phyloP scores from a whole-genome alignment of 2,888 invertebrate species.

The Dilophus febrilis region DNA sequence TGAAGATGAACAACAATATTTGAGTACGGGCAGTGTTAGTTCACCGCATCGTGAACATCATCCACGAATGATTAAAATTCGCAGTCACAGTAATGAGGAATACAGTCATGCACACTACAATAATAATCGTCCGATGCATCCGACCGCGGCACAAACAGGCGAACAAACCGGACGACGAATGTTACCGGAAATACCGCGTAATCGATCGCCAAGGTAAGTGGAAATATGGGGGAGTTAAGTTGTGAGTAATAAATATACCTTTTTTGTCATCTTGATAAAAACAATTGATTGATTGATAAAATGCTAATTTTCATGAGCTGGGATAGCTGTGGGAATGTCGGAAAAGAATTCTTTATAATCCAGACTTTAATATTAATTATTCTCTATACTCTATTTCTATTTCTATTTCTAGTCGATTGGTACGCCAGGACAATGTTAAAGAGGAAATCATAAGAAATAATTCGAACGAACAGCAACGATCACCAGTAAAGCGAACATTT shows the following conservation, averaged over 20 bases:
- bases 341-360: too few relatives aligned
- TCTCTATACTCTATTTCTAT: neutral
- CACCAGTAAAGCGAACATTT: slow-evolving; percentile 19
- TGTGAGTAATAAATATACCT: too few relatives aligned
- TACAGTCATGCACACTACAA: slow-evolving; percentile 21
- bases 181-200: slow-evolving; percentile 24
- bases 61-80: slow-evolving; percentile 28
- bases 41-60: slow-evolving; percentile 16
- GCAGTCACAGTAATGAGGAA: slow-evolving; percentile 29
- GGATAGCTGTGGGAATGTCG: too few relatives aligned
- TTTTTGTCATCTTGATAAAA: too few relatives aligned
- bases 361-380: too few relatives aligned
- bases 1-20: slow-evolving; percentile 25
- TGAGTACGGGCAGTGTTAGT: slow-evolving; percentile 16
- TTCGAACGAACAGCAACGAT: slow-evolving; percentile 7
- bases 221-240: too few relatives aligned
- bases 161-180: slow-evolving; percentile 19
- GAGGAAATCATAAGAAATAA: slow-evolving; percentile 15
- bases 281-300: too few relatives aligned
- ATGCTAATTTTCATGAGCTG: too few relatives aligned
- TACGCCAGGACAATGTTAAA: slow-evolving; percentile 27
- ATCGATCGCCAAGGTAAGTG: slow-evolving; percentile 17
- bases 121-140: slow-evolving; percentile 14
- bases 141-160: slow-evolving; percentile 19
- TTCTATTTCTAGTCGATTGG: slow-evolving; percentile 18